These are phyloP conservation scores for Psettodes erumei DNA, from an alignment of 2,113 vertebrate genomes.

Conservation along the genomic window DNA sequence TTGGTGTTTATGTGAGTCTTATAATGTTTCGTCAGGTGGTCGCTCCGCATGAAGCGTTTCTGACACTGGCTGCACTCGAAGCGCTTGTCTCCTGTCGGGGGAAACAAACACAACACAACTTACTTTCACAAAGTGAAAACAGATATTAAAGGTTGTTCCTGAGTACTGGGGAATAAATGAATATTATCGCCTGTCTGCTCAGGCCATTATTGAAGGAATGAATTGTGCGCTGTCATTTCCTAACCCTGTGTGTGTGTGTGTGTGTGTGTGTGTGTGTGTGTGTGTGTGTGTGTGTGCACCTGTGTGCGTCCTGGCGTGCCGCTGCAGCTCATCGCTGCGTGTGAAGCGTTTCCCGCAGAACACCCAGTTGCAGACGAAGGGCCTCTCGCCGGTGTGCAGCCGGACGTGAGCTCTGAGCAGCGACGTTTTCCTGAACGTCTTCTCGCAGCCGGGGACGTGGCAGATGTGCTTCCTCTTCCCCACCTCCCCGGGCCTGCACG, in stretches of 20 bases:
- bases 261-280: background rate
- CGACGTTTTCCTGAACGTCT: constrained; percentile 96
- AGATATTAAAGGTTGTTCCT: no score
- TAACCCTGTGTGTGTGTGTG: no score
- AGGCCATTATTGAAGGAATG: background rate
- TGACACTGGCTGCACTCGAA: constrained; percentile 98
- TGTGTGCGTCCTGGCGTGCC: constrained; percentile 96
- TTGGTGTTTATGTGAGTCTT: constrained; percentile 99
- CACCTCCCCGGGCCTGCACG: constrained; percentile 88
- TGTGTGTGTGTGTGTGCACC: constrained; percentile 74
- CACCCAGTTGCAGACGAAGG: constrained; percentile 97
- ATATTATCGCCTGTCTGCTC: background rate
- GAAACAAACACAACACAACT: background rate
- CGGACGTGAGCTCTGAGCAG: constrained; percentile 94
- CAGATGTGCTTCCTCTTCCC: constrained; percentile 98
- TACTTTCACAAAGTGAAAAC: background rate
- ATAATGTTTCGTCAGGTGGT: constrained; percentile 99
- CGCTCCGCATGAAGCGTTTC: constrained; percentile 98
- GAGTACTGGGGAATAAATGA: background rate
- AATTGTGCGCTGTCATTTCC: no score
- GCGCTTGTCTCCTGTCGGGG: constrained; percentile 92
- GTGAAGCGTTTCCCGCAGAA: constrained; percentile 97
- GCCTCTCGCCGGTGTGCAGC: constrained; percentile 94
- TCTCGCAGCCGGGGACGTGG: constrained; percentile 94
- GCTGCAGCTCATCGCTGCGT: constrained; percentile 93